These are phyloP conservation scores for Sicus ferrugineus DNA, from an alignment of 2,888 invertebrate species.

Conservation along the genomic window DNA sequence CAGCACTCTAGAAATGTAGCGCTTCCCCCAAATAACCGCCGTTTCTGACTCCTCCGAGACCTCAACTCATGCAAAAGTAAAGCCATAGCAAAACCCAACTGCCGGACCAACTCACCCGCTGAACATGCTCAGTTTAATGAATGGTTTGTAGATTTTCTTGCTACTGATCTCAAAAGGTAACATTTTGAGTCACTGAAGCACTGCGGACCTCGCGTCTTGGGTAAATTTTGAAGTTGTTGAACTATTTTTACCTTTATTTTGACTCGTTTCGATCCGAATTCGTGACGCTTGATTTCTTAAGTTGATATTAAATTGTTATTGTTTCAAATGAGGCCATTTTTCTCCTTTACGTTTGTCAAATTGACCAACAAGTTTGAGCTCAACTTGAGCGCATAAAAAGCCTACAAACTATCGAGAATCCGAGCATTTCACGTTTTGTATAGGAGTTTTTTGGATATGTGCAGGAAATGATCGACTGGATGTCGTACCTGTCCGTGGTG, in stretches of 20 bases:
- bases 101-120: not conserved
- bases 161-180: not conserved
- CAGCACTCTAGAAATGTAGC: not conserved
- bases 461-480: slow-evolving; percentile 98
- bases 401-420: slow-evolving; percentile 64
- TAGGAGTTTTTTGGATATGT: slow-evolving; percentile 97
- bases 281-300: not conserved
- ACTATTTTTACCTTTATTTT: not conserved
- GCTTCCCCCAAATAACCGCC: not conserved
- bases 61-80: slow-evolving; percentile 60
- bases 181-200: not conserved
- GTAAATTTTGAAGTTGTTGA: not conserved
- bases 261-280: not conserved
- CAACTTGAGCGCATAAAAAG: slow-evolving; percentile 49
- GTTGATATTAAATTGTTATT: not conserved
- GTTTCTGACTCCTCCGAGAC: slow-evolving; percentile 31
- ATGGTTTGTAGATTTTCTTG: slow-evolving; percentile 31
- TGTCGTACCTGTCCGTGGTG: slow-evolving; percentile 94
- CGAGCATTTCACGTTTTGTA: slow-evolving; percentile 71
- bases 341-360: slow-evolving; percentile 24
- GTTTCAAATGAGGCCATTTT: not conserved
- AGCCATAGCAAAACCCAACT: not conserved
- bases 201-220: too few relatives aligned
- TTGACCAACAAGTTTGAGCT: slow-evolving; percentile 31
- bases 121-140: not conserved